A percentile compares a stretch with the other conserved stretches of the same genome.
These are phyloP conservation scores for Fopius arisanus DNA, from an alignment of 1,140 invertebrate species.

Conservation along the genomic window DNA sequence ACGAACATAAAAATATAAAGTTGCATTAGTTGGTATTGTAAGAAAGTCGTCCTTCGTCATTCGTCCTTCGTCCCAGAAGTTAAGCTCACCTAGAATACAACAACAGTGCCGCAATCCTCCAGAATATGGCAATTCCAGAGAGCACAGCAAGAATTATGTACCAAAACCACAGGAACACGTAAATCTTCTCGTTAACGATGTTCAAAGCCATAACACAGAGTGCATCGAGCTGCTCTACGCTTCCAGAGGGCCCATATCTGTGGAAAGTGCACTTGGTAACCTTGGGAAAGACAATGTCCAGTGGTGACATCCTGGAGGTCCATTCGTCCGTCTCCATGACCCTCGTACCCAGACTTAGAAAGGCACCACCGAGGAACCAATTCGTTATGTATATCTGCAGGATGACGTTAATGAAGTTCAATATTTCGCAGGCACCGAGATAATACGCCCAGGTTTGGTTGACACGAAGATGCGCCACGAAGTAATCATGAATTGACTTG, in stretches of 20 bases:
- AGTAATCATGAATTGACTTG: slow-evolving; percentile 55
- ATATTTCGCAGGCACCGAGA: slow-evolving; percentile 74
- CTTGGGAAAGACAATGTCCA: slow-evolving; percentile 84
- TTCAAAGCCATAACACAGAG: slow-evolving; percentile 86
- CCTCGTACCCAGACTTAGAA: slow-evolving; percentile 74
- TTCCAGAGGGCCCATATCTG: slow-evolving; percentile 77
- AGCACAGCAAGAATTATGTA: slow-evolving; percentile 74
- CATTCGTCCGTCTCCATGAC: slow-evolving; percentile 39
- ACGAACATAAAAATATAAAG: slow-evolving; percentile 11
- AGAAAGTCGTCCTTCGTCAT: no score
- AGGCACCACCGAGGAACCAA: slow-evolving; percentile 78
- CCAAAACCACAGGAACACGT: slow-evolving; percentile 87
- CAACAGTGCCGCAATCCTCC: slow-evolving; percentile 70
- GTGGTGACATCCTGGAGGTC: slow-evolving; percentile 64
- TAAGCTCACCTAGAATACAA: slow-evolving; percentile 65
- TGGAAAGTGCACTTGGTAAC: slow-evolving; percentile 83
- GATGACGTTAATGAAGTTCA: slow-evolving; percentile 76
- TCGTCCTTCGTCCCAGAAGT: no score
- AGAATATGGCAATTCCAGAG: slow-evolving; percentile 69
- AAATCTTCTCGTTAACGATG: slow-evolving; percentile 89
- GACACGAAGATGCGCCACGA: slow-evolving; percentile 68
- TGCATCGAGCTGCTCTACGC: slow-evolving; percentile 78
- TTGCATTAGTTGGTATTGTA: no score
- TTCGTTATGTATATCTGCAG: slow-evolving; percentile 82
- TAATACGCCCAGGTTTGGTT: slow-evolving; percentile 77